A percentile compares a stretch with the other conserved stretches of the same genome.
Conservation (phyloP, 2,113 vertebrate species). For the Chiloscyllium plagiosum region DNA sequence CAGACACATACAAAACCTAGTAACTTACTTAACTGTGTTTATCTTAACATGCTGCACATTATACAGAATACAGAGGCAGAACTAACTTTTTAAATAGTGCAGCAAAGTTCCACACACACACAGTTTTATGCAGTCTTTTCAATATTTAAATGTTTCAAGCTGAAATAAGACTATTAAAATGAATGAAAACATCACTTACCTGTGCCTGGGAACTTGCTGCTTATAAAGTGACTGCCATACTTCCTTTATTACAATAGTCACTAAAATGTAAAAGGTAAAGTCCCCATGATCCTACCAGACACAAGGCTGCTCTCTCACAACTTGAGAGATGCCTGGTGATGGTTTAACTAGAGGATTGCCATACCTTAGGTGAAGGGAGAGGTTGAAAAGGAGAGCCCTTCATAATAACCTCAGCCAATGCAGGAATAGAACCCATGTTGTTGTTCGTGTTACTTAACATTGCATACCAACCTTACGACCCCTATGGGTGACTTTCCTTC, state of each 20-base stretch:
- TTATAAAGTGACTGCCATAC: neutral
- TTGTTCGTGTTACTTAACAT: no score
- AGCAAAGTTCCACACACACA: neutral
- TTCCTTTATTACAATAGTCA: neutral
- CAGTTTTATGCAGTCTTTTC: neutral
- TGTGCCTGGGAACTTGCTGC: neutral
- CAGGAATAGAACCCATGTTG: no score
- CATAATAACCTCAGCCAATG: no score
- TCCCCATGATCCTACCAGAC: no score
- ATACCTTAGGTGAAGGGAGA: no score
- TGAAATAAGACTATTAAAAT: neutral
- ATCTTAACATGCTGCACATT: neutral
- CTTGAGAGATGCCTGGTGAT: no score
- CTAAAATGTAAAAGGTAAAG: no score
- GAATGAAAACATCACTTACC: neutral
- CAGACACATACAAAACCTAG: neutral
- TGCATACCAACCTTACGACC: no score
- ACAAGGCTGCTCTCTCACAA: no score
- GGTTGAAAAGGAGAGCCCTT: no score
- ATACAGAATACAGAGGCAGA: neutral
- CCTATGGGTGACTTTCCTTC: neutral
- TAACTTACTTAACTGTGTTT: neutral
- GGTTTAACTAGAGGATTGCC: no score
- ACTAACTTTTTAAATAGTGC: neutral
- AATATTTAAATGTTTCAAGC: neutral